phyloP scores from a whole-genome alignment of 1,140 invertebrate genomes.

The Penaeus vannamei region DNA sequence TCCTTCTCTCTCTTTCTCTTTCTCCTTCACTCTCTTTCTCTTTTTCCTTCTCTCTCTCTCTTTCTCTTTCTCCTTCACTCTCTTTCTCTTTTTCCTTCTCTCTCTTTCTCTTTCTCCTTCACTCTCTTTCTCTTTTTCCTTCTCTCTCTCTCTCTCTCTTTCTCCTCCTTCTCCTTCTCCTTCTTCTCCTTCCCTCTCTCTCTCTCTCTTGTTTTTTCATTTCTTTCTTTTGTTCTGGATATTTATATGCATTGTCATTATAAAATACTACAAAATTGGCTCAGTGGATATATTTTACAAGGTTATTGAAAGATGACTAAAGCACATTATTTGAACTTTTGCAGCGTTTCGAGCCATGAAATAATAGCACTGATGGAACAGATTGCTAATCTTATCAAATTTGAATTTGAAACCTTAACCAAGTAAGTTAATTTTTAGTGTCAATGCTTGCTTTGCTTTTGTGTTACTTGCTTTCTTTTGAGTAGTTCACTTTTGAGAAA shows the following conservation, averaged over 20 bases:
- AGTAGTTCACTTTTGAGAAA: neutral
- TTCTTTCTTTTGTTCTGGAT: too few species aligned
- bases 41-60: constrained; percentile 43
- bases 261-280: too few species aligned
- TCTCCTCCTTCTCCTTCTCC: constrained; percentile 68
- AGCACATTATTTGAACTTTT: neutral
- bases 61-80: constrained; percentile 69
- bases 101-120: constrained; percentile 66
- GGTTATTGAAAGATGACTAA: too few species aligned
- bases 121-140: constrained; percentile 68
- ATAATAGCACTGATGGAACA: constrained; percentile 58
- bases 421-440: constrained; percentile 47
- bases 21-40: constrained; percentile 70
- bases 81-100: constrained; percentile 66
- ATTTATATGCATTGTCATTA: too few species aligned
- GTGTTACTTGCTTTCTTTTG: too few species aligned
- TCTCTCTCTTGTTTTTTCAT: neutral
- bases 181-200: constrained; percentile 24
- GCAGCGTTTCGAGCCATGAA: constrained; percentile 58
- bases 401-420: constrained; percentile 60
- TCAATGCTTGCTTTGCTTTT: too few species aligned
- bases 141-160: constrained; percentile 67
- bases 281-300: too few species aligned
- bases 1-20: constrained; percentile 70
- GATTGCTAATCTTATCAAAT: constrained; percentile 50